Evolutionary conservation across 2,113 vertebrate genomes (phyloP).

Genomic region (Silurus meridionalis): DNA sequence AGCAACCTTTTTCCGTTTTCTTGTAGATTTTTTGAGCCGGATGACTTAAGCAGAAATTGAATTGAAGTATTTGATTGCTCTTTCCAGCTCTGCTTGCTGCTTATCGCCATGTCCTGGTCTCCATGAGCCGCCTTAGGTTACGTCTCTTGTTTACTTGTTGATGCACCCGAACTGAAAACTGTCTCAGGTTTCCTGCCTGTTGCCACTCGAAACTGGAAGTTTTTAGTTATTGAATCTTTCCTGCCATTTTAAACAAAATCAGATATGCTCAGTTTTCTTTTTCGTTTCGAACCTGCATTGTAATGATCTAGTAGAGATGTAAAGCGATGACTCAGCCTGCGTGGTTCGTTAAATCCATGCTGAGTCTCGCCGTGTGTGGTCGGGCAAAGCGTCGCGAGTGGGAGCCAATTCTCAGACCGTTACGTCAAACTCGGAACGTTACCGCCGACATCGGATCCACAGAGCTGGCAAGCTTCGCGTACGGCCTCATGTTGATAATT

Average conservation of each 20-base stretch:
- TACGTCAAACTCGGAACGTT: conserved; percentile 58
- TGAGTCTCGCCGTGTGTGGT: conserved; percentile 60
- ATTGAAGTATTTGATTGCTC: too few species aligned
- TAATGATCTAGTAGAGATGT: conserved; percentile 16
- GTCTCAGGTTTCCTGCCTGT: neutral
- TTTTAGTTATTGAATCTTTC: neutral
- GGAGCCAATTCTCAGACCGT: conserved; percentile 53
- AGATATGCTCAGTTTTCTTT: neutral
- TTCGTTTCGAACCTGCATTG: neutral
- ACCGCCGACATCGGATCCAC: conserved; percentile 40
- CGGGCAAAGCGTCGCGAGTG: conserved; percentile 43
- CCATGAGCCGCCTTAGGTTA: neutral
- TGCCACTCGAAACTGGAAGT: neutral
- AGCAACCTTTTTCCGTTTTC: too few species aligned
- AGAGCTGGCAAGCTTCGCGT: conserved; percentile 28
- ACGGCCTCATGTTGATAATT: neutral
- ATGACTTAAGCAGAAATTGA: too few species aligned
- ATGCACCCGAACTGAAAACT: neutral
- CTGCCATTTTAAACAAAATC: neutral
- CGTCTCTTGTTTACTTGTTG: neutral
- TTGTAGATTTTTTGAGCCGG: too few species aligned
- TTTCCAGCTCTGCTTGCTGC: too few species aligned
- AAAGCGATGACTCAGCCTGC: conserved; percentile 59
- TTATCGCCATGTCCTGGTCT: neutral
- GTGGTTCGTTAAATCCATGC: conserved; percentile 66